These are phyloP conservation scores for Carterocephalus palaemon DNA, from an alignment of 2,888 invertebrate genomes.

Conservation along the genomic window DNA sequence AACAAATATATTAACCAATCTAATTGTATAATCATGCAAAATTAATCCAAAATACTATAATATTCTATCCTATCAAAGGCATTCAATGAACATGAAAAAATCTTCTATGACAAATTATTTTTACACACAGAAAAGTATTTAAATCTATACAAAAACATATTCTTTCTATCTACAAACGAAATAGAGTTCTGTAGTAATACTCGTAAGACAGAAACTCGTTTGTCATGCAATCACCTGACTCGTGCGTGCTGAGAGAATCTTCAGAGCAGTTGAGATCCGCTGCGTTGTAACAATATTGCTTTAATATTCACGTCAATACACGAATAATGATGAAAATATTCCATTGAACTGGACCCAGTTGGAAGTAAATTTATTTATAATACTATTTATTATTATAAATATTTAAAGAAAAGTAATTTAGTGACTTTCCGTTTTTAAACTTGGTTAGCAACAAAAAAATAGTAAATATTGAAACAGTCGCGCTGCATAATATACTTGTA, in stretches of 20 bases:
- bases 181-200: conserved; percentile 32
- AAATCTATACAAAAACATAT: conserved; percentile 28
- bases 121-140: background rate
- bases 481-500: too few relatives aligned
- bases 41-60: conserved; percentile 6
- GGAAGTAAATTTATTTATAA: too few relatives aligned
- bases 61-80: background rate
- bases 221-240: conserved; percentile 84
- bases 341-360: too few relatives aligned
- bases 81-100: conserved; percentile 4
- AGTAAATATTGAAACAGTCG: too few relatives aligned
- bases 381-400: too few relatives aligned
- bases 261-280: conserved; percentile 89
- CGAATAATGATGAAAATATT: background rate
- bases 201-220: conserved; percentile 42
- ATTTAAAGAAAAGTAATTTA: too few relatives aligned
- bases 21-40: conserved; percentile 15
- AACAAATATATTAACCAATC: background rate
- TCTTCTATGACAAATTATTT: too few relatives aligned
- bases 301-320: conserved; percentile 5
- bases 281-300: conserved; percentile 59
- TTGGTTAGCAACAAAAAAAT: too few relatives aligned
- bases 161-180: conserved; percentile 50
- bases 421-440: too few relatives aligned
- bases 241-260: conserved; percentile 88